These are phyloP conservation scores for Melanostoma scalare DNA, from an alignment of 2,888 invertebrate species.

Conservation along the genomic window DNA sequence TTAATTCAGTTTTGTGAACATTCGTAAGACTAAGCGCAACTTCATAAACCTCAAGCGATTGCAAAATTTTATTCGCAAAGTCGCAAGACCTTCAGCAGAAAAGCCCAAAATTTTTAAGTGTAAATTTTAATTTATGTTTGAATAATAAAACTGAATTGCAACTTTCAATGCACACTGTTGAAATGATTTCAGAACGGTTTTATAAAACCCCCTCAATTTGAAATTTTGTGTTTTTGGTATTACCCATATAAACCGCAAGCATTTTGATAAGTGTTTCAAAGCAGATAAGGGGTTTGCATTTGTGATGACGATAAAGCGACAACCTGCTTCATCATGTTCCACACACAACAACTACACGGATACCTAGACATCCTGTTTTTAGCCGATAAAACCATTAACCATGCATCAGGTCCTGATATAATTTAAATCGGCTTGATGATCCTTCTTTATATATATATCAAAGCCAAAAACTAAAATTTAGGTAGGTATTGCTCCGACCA, in stretches of 20 bases:
- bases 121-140: too few relatives aligned
- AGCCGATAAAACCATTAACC: conserved; percentile 52
- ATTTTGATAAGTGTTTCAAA: conserved; percentile 52
- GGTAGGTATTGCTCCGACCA: conserved; percentile 4
- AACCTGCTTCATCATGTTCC: conserved; percentile 35
- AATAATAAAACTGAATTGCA: too few relatives aligned
- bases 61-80: too few relatives aligned
- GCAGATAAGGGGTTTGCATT: conserved; percentile 28
- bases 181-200: conserved; percentile 11
- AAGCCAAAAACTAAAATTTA: conserved; percentile 36
- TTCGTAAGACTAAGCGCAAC: too few relatives aligned
- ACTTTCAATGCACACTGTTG: conserved; percentile 7
- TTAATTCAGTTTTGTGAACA: too few relatives aligned
- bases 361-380: conserved; percentile 3
- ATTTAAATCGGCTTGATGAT: conserved; percentile 24
- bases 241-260: conserved; percentile 48
- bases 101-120: too few relatives aligned
- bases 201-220: conserved; percentile 14
- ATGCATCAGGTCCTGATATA: conserved; percentile 16
- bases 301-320: conserved; percentile 38
- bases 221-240: conserved; percentile 32
- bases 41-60: too few relatives aligned
- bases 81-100: too few relatives aligned
- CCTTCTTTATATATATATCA: neutral
- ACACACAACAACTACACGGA: conserved; percentile 4